Conservation (phyloP, 2,113 vertebrate genomes). For the Heterochromis multidens region DNA sequence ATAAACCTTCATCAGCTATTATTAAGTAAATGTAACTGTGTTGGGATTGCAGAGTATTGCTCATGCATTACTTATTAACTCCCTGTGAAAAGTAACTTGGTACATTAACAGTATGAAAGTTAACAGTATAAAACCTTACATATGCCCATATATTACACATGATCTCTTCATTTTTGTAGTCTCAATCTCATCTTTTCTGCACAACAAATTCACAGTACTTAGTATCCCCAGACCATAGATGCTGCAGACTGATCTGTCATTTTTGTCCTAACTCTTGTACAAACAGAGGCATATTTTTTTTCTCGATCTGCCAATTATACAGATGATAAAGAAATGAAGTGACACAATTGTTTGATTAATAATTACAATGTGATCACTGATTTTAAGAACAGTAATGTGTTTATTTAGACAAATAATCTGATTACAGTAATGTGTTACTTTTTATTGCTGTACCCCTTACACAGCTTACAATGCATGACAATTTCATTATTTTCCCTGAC, state of each 20-base stretch:
- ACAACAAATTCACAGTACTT: background rate
- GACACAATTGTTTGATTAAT: background rate
- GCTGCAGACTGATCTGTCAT: background rate
- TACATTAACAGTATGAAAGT: background rate
- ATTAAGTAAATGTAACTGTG: background rate
- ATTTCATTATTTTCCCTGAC: background rate
- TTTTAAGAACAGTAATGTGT: background rate
- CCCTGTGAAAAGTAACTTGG: background rate
- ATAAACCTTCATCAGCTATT: background rate
- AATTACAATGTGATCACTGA: background rate
- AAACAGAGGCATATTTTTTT: no score
- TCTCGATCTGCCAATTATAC: no score
- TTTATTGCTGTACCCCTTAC: background rate
- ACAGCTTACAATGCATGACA: background rate
- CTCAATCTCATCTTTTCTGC: background rate
- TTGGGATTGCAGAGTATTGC: background rate
- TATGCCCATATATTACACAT: background rate
- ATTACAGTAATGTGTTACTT: background rate
- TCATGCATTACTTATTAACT: background rate
- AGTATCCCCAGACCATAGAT: no score
- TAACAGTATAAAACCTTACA: background rate
- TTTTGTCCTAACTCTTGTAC: no score
- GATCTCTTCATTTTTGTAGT: background rate
- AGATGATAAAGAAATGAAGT: background rate
- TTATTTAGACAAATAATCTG: background rate